These are phyloP conservation scores for Hydractinia echinata DNA, from an alignment of 30 jellyfish, hydroid and myxozoan genomes.

Conservation along the genomic window DNA sequence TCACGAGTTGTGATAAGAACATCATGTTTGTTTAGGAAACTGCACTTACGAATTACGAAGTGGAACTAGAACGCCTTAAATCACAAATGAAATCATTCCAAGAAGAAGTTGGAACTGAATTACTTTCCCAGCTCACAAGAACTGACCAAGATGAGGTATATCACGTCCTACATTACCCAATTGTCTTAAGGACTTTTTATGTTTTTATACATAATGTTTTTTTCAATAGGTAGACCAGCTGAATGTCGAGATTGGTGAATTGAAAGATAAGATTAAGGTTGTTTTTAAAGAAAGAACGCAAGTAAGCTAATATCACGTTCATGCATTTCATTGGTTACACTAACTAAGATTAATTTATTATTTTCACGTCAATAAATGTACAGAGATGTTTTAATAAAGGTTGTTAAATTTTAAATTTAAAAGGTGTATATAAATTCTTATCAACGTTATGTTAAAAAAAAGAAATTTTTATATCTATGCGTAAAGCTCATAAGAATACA, in stretches of 20 bases:
- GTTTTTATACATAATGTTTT: not conserved
- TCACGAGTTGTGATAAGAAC: too few relatives aligned
- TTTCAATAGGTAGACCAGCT: constrained; percentile 66
- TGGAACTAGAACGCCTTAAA: constrained; percentile 53
- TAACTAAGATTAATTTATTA: too few relatives aligned
- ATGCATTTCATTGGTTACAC: too few relatives aligned
- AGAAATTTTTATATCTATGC: too few relatives aligned
- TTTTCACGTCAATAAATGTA: too few relatives aligned
- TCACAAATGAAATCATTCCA: constrained; percentile 54
- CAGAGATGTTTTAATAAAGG: too few relatives aligned
- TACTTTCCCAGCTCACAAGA: constrained; percentile 56
- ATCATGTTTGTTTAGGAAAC: constrained; percentile 37
- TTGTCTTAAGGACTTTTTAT: not conserved
- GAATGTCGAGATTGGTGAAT: constrained; percentile 63
- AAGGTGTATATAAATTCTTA: too few relatives aligned
- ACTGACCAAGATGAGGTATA: constrained; percentile 87
- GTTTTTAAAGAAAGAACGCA: constrained; percentile 73
- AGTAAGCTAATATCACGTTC: constrained; percentile 21
- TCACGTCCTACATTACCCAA: not conserved
- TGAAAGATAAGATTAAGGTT: constrained; percentile 63
- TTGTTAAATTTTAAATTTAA: too few relatives aligned
- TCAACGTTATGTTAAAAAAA: too few relatives aligned
- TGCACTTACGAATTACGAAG: constrained; percentile 42
- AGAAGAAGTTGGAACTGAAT: constrained; percentile 89
- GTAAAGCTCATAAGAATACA: too few relatives aligned